Evolutionary conservation across 1,140 invertebrate genomes (phyloP).

Genomic region (Phenacoccus solenopsis): DNA sequence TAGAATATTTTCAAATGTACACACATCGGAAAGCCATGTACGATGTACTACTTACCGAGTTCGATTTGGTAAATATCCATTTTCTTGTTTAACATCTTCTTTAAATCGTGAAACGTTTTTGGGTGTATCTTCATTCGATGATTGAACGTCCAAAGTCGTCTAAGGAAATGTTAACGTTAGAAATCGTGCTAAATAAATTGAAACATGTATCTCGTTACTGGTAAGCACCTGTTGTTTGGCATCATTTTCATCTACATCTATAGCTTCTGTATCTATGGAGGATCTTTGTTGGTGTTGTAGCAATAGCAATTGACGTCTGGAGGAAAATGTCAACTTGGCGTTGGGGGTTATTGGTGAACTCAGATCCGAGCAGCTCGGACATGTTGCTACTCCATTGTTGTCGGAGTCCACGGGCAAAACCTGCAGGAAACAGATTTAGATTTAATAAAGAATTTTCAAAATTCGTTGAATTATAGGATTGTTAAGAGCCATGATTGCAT

Average conservation of each 20-base stretch:
- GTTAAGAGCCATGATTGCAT: too few species aligned
- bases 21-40: too few species aligned
- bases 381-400: conserved; percentile 26
- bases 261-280: conserved; percentile 66
- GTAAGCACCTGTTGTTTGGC: too few species aligned
- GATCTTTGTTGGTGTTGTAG: conserved; percentile 69
- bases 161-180: too few species aligned
- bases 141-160: too few species aligned
- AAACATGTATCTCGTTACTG: too few species aligned
- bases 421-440: too few species aligned
- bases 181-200: too few species aligned
- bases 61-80: neutral
- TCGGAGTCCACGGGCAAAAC: conserved; percentile 61
- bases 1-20: too few species aligned
- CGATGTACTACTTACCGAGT: neutral
- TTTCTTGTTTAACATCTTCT: neutral
- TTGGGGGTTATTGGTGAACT: conserved; percentile 50
- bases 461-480: too few species aligned
- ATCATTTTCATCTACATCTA: conserved; percentile 49
- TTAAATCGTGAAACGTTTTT: neutral
- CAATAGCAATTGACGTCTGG: conserved; percentile 53
- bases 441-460: too few species aligned
- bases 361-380: conserved; percentile 42
- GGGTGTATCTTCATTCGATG: neutral
- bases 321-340: conserved; percentile 35